Percentiles rank a stretch among this genome's conserved stretches.
These are phyloP conservation scores for Cotesia vestalis DNA, from an alignment of 1,140 invertebrate genomes.

Conservation along the genomic window DNA sequence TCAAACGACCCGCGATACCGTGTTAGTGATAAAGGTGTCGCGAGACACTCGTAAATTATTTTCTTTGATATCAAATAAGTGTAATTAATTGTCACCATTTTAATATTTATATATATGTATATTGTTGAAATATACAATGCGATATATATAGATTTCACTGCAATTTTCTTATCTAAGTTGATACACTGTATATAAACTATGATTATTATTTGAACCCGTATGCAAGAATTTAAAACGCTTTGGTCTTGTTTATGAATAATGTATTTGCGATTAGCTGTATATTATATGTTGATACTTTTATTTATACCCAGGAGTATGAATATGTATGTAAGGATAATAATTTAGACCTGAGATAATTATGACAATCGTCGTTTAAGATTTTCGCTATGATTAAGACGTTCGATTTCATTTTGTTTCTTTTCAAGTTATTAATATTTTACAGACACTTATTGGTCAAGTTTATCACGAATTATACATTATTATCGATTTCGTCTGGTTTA, in stretches of 20 bases:
- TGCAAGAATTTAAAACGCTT: neutral
- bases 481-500: too few species aligned
- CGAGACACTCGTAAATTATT: slow-evolving; percentile 38
- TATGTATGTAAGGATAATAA: slow-evolving; percentile 26
- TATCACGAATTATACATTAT: too few species aligned
- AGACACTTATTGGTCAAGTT: too few species aligned
- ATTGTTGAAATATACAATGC: neutral
- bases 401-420: slow-evolving; percentile 23
- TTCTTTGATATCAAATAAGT: slow-evolving; percentile 34
- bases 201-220: neutral
- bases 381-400: too few species aligned
- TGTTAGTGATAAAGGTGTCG: slow-evolving; percentile 39
- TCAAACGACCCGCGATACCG: slow-evolving; percentile 33
- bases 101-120: neutral
- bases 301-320: neutral
- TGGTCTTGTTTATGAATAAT: slow-evolving; percentile 57
- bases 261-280: slow-evolving; percentile 50
- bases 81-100: slow-evolving; percentile 39
- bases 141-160: too few species aligned
- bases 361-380: too few species aligned
- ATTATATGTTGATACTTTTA: slow-evolving; percentile 42
- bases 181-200: too few species aligned
- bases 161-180: too few species aligned
- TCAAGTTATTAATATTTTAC: too few species aligned
- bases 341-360: too few species aligned